Conservation (phyloP, 2,888 invertebrate species). For the Drosophila formosana region DNA sequence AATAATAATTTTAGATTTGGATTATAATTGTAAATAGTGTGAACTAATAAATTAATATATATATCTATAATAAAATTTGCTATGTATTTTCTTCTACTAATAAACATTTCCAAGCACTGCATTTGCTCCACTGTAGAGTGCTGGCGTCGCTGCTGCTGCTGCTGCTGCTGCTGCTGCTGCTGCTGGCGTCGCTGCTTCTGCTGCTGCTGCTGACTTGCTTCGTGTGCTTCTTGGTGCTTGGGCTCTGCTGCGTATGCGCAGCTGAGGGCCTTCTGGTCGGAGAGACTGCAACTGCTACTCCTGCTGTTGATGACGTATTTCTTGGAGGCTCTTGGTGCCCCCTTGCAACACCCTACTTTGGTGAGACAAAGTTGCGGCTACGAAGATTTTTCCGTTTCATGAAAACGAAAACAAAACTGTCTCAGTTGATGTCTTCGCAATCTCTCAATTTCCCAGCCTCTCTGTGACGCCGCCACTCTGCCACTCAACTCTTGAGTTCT, state of each 20-base stretch:
- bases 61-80: too few species aligned
- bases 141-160: slow-evolving; percentile 39
- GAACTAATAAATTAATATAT: too few species aligned
- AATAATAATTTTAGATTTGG: too few species aligned
- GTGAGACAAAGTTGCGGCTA: slow-evolving; percentile 53
- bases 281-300: slow-evolving; percentile 26
- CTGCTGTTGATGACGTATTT: slow-evolving; percentile 64
- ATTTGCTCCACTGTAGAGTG: slow-evolving; percentile 34
- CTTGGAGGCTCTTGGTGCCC: slow-evolving; percentile 15
- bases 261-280: slow-evolving; percentile 51
- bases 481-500: slow-evolving; percentile 9
- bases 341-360: slow-evolving; percentile 11
- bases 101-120: too few species aligned
- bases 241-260: slow-evolving; percentile 62
- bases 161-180: slow-evolving; percentile 37
- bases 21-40: too few species aligned
- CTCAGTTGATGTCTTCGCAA: slow-evolving; percentile 38
- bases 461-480: slow-evolving; percentile 11
- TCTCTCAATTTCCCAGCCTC: slow-evolving; percentile 18
- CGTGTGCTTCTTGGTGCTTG: slow-evolving; percentile 37
- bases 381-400: slow-evolving; percentile 58
- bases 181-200: slow-evolving; percentile 37
- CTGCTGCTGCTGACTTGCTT: slow-evolving; percentile 38
- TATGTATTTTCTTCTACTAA: too few species aligned
- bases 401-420: slow-evolving; percentile 75